Percentiles rank a stretch among this genome's conserved stretches.
phyloP scores from a whole-genome alignment of 2,888 invertebrate species.

The Chaetogeoica ovagalla region DNA sequence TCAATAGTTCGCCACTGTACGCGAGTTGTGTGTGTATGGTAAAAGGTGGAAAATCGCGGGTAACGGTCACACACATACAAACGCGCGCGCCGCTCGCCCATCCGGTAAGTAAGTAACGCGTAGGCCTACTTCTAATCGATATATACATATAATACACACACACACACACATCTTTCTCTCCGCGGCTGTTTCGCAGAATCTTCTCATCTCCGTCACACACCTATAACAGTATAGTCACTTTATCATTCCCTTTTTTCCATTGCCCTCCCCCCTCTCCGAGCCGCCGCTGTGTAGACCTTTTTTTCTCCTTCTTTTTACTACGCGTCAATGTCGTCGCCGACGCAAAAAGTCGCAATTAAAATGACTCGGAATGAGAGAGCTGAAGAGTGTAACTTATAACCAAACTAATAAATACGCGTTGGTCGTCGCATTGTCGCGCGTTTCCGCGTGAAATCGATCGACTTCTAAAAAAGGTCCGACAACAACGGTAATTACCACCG shows the following conservation, averaged over 20 bases:
- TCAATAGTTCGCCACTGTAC: slow-evolving; percentile 38
- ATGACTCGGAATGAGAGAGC: too few relatives aligned
- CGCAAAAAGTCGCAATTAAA: too few relatives aligned
- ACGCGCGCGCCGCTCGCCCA: not conserved
- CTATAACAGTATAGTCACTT: too few relatives aligned
- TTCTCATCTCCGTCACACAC: too few relatives aligned
- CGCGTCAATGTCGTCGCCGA: too few relatives aligned
- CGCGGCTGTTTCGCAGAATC: not conserved
- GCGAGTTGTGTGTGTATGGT: slow-evolving; percentile 21
- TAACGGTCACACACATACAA: slow-evolving; percentile 34
- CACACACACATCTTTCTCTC: not conserved
- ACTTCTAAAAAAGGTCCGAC: slow-evolving; percentile 16
- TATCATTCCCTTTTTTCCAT: too few relatives aligned
- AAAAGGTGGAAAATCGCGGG: slow-evolving; percentile 50
- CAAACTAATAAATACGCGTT: too few relatives aligned
- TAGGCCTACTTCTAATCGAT: slow-evolving; percentile 51
- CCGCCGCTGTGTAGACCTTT: too few relatives aligned
- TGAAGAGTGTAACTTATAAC: too few relatives aligned
- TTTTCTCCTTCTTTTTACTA: too few relatives aligned
- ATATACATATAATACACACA: too few relatives aligned
- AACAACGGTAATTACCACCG: slow-evolving; percentile 25
- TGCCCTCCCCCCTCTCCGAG: too few relatives aligned
- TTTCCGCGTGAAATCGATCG: slow-evolving; percentile 27
- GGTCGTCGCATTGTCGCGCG: not conserved
- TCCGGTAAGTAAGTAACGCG: not conserved